These are phyloP conservation scores for Drosophila barbarae DNA, from an alignment of 2,888 invertebrate genomes.

Conservation along the genomic window DNA sequence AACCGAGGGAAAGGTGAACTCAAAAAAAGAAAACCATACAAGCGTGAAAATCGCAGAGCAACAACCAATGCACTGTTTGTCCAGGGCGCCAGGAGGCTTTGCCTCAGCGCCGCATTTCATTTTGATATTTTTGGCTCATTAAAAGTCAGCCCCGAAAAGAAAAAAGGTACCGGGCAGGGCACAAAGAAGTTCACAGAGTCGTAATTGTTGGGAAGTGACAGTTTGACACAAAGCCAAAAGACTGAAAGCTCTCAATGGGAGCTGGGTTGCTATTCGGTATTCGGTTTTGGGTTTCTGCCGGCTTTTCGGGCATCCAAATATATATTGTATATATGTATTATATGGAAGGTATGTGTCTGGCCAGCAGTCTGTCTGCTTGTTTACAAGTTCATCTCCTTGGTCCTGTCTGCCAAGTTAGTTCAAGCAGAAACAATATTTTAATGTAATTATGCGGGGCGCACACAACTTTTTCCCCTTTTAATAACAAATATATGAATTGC, in stretches of 20 bases:
- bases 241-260: slow-evolving; percentile 31
- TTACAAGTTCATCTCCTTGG: slow-evolving; percentile 24
- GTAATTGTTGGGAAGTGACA: slow-evolving; percentile 40
- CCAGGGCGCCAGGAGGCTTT: slow-evolving; percentile 5
- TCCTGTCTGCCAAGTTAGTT: slow-evolving; percentile 24
- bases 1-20: neutral
- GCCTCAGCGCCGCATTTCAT: slow-evolving; percentile 8
- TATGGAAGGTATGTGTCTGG: neutral
- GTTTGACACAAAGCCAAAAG: slow-evolving; percentile 32
- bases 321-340: neutral
- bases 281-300: slow-evolving; percentile 1
- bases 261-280: slow-evolving; percentile 1
- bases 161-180: slow-evolving; percentile 32
- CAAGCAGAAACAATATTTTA: slow-evolving; percentile 34
- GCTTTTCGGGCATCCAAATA: neutral
- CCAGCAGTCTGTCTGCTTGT: slow-evolving; percentile 2
- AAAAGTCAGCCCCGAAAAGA: slow-evolving; percentile 13
- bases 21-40: slow-evolving; percentile 39
- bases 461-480: neutral
- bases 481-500: neutral
- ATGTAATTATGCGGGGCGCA: slow-evolving; percentile 22
- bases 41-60: slow-evolving; percentile 63
- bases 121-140: slow-evolving; percentile 41
- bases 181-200: slow-evolving; percentile 23
- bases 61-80: slow-evolving; percentile 39